Evolutionary conservation across 1,140 invertebrate genomes (phyloP).

Genomic region (Scaptodrosophila lebanonensis): DNA sequence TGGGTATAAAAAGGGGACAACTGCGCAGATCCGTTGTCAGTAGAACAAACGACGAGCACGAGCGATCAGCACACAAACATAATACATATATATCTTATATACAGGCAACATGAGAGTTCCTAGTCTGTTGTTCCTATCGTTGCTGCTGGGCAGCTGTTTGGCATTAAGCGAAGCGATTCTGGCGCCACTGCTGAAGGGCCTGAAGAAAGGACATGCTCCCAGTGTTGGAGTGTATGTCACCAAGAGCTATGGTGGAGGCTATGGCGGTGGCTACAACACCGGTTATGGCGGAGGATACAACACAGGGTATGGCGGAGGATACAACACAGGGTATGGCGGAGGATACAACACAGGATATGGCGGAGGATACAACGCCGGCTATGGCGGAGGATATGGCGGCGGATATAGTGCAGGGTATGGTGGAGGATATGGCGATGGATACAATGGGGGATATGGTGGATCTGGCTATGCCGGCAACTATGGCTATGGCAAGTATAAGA

Average conservation of each 20-base stretch:
- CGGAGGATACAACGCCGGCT: constrained; percentile 3
- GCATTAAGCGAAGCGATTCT: constrained; percentile 31
- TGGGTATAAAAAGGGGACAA: constrained; percentile 60
- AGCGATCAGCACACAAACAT: constrained; percentile 13
- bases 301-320: constrained; percentile 7
- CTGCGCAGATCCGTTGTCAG: constrained; percentile 36
- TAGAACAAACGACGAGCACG: constrained; percentile 5
- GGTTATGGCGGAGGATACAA: background rate
- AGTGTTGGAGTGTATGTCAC: no score
- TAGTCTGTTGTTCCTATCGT: constrained; percentile 7
- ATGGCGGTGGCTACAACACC: constrained; percentile 13
- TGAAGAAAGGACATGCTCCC: constrained; percentile 25
- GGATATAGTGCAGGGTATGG: constrained; percentile 1
- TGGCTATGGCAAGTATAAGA: constrained; percentile 20
- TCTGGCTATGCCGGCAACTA: background rate
- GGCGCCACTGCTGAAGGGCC: constrained; percentile 39
- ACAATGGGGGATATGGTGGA: background rate
- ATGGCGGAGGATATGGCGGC: background rate
- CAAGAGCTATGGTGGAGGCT: constrained; percentile 11
- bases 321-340: constrained; percentile 4
- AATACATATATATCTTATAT: constrained; percentile 13
- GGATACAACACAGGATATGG: constrained; percentile 6
- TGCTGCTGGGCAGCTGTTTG: constrained; percentile 27
- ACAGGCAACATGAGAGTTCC: constrained; percentile 45
- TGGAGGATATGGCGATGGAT: background rate